Evolutionary conservation across 2,888 invertebrate species (phyloP).

Genomic region (Noctua janthina): DNA sequence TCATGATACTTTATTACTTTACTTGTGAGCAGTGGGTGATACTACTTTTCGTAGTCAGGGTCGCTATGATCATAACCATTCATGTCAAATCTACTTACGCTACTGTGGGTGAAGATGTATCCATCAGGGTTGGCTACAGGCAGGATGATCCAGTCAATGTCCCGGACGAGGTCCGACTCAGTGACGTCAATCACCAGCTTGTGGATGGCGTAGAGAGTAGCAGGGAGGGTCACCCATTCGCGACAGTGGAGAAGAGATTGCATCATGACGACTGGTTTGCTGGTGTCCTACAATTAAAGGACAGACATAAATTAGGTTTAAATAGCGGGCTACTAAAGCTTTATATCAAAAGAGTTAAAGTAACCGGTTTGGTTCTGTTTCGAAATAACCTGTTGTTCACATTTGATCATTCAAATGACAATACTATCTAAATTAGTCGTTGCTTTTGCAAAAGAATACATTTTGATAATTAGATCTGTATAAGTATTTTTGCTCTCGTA

Average conservation of each 20-base stretch:
- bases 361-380: neutral
- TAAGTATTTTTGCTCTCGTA: neutral
- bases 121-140: slow-evolving; percentile 94
- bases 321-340: neutral
- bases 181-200: slow-evolving; percentile 91
- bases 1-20: too few relatives aligned
- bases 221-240: slow-evolving; percentile 93
- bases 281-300: slow-evolving; percentile 70
- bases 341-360: neutral
- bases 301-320: neutral
- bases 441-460: neutral
- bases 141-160: slow-evolving; percentile 92
- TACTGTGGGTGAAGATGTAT: slow-evolving; percentile 90
- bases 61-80: neutral
- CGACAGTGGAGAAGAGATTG: slow-evolving; percentile 92
- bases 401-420: neutral
- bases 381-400: neutral
- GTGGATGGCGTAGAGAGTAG: slow-evolving; percentile 92
- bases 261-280: slow-evolving; percentile 90
- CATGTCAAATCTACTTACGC: slow-evolving; percentile 73
- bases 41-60: neutral
- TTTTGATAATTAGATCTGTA: neutral
- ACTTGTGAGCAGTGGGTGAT: neutral
- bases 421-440: neutral
- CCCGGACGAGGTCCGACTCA: slow-evolving; percentile 87